A percentile compares a stretch with the other conserved stretches of the same genome.
Evolutionary conservation across 53 echinoderm and acorn worm genomes (phyloP).

Genomic region (Actinopyga echinites): DNA sequence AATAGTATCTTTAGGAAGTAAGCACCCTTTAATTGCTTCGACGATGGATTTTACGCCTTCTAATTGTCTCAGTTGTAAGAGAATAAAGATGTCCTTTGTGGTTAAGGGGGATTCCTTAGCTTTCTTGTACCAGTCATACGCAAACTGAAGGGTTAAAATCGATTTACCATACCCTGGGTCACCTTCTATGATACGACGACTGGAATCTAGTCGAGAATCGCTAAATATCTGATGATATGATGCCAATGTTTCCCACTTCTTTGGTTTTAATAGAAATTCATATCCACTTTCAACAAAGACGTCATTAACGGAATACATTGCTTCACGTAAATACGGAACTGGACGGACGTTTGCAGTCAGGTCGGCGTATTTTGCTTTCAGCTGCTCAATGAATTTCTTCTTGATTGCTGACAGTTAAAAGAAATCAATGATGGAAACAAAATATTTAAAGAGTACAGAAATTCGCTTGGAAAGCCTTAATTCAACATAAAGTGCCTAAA

Average conservation of each 20-base stretch:
- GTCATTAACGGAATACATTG: background rate
- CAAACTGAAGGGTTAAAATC: background rate
- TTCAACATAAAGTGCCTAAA: too few relatives aligned
- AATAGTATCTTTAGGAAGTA: background rate
- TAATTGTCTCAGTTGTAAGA: background rate
- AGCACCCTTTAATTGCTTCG: background rate
- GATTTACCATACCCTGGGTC: slow-evolving; percentile 21
- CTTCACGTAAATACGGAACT: background rate
- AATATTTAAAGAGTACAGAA: too few relatives aligned
- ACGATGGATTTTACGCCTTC: slow-evolving; percentile 6
- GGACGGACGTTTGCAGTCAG: background rate
- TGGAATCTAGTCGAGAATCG: background rate
- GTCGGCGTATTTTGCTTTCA: slow-evolving; percentile 14
- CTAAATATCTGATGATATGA: background rate
- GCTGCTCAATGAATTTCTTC: background rate
- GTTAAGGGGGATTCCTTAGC: background rate
- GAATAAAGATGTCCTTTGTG: background rate
- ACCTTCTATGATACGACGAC: background rate
- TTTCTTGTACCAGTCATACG: slow-evolving; percentile 4
- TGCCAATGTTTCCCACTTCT: background rate
- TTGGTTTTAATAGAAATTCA: background rate
- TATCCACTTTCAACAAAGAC: background rate
- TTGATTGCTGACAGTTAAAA: too few relatives aligned
- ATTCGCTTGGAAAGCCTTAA: too few relatives aligned
- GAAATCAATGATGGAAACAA: too few relatives aligned